Percentiles rank a stretch among this genome's conserved stretches.
phyloP scores from a whole-genome alignment of 2,797 vertebrate genomes.

The Lepilemur ruficaudatus region DNA sequence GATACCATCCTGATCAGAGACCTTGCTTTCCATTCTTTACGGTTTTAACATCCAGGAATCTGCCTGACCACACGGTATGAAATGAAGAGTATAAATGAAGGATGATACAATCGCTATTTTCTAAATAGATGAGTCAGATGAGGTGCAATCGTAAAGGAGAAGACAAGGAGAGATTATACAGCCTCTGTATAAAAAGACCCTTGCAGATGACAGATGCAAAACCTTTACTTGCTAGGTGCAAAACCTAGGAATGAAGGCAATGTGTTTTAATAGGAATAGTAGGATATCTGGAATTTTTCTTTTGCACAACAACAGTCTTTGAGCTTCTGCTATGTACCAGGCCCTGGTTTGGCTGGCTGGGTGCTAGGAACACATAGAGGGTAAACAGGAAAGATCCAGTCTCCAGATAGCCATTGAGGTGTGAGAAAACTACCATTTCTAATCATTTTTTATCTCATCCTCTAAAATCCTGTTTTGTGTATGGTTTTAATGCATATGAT shows the following conservation, averaged over 20 bases:
- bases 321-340: not conserved
- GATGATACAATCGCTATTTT: conserved; percentile 18
- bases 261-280: conserved; percentile 15
- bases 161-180: not conserved
- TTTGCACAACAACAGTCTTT: not conserved
- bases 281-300: not conserved
- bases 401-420: not conserved
- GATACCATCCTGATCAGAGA: not conserved
- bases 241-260: not conserved
- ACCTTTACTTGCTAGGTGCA: not conserved
- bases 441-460: not conserved
- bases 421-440: not conserved
- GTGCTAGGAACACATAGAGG: not conserved
- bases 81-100: not conserved
- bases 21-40: not conserved
- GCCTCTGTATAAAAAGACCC: not conserved
- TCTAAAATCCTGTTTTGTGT: conserved; percentile 19
- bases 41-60: not conserved
- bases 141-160: not conserved
- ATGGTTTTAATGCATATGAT: conserved; percentile 7
- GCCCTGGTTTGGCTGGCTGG: not conserved
- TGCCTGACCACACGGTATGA: not conserved
- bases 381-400: not conserved
- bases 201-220: not conserved
- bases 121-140: not conserved